A percentile compares a stretch with the other conserved stretches of the same genome.
Conservation (phyloP, 2,888 invertebrate species). For the Amaurobius ferox region DNA sequence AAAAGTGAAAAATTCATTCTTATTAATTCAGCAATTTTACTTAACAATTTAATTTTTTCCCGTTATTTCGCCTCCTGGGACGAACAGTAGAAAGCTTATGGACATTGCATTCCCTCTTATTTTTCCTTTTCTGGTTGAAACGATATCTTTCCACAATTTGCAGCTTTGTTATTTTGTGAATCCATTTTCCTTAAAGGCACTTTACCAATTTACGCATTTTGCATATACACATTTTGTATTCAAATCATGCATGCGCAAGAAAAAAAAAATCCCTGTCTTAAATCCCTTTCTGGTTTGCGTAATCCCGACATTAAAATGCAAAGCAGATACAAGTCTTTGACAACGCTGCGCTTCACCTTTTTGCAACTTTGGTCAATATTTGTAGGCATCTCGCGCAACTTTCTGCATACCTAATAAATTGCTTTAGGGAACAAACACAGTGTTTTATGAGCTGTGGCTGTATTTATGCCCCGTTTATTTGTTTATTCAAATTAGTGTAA, state of each 20-base stretch:
- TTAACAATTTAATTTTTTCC: too few species aligned
- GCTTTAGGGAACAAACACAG: not conserved
- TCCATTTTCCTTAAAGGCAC: slow-evolving; percentile 6
- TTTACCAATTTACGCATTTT: slow-evolving; percentile 12
- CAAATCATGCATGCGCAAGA: not conserved
- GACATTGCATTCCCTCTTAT: too few species aligned
- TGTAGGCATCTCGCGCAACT: not conserved
- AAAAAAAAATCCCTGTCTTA: not conserved
- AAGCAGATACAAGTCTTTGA: not conserved
- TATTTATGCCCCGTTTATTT: not conserved
- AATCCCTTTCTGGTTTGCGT: not conserved
- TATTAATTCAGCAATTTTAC: too few species aligned
- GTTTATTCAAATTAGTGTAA: not conserved
- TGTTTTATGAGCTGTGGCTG: not conserved
- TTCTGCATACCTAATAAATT: not conserved
- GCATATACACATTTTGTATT: not conserved
- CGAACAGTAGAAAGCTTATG: too few species aligned
- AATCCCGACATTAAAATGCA: not conserved
- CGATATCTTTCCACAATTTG: not conserved
- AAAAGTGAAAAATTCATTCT: too few species aligned
- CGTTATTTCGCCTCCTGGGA: too few species aligned
- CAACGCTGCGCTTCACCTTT: not conserved
- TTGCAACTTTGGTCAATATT: not conserved
- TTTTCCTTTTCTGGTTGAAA: not conserved
- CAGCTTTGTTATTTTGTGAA: not conserved